phyloP scores from a whole-genome alignment of 2,113 vertebrate genomes.

The Xiphophorus couchianus region DNA sequence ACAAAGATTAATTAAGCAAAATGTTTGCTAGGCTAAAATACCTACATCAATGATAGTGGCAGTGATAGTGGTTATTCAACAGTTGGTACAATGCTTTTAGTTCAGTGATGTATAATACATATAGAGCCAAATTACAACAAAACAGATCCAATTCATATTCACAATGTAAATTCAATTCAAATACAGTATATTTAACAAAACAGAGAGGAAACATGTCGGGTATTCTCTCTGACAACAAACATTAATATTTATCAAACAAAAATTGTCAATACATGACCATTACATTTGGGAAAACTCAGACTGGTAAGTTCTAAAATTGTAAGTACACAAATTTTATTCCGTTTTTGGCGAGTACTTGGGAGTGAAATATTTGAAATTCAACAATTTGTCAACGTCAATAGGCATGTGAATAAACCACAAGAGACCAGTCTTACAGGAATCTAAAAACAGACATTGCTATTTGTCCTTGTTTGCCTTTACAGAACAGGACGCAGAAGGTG shows the following conservation, averaged over 20 bases:
- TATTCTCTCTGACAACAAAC: too few relatives aligned
- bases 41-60: neutral
- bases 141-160: neutral
- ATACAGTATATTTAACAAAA: too few relatives aligned
- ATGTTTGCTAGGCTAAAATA: neutral
- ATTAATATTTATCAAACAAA: too few relatives aligned
- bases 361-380: neutral
- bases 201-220: too few relatives aligned
- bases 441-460: neutral
- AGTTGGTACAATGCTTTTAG: neutral
- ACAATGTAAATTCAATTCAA: neutral
- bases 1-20: neutral
- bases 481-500: slow-evolving; percentile 7
- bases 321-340: neutral
- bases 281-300: too few relatives aligned
- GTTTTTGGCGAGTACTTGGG: neutral
- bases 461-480: neutral
- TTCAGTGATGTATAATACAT: neutral
- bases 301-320: neutral
- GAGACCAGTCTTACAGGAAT: slow-evolving; percentile 22
- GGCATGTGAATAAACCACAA: neutral
- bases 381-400: neutral
- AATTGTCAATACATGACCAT: too few relatives aligned
- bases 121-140: neutral
- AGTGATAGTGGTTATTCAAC: neutral